Evolutionary conservation across 2,113 vertebrate species (phyloP).

Genomic region (Oreochromis niloticus): DNA sequence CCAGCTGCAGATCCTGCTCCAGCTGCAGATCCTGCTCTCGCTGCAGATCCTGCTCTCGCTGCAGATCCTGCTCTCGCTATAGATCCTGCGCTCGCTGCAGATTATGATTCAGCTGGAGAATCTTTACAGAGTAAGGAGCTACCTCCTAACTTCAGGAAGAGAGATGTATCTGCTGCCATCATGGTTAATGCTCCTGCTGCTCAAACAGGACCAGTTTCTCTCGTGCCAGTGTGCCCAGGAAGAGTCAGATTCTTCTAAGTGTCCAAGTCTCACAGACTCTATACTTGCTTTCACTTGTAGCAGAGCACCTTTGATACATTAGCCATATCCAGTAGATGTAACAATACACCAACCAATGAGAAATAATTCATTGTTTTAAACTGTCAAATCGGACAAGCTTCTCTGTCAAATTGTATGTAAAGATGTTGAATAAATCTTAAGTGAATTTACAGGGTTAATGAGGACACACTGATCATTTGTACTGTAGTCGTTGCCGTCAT

Average conservation of each 20-base stretch:
- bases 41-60: neutral
- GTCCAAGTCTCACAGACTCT: neutral
- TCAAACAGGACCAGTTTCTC: neutral
- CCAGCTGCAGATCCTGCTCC: neutral
- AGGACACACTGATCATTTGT: neutral
- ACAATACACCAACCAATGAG: neutral
- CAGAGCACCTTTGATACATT: neutral
- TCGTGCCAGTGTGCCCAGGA: conserved; percentile 59
- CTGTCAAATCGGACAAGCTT: neutral
- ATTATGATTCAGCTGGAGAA: neutral
- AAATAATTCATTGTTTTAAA: neutral
- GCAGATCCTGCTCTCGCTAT: fast-evolving
- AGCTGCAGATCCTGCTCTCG: neutral
- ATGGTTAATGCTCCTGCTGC: neutral
- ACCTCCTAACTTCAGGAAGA: neutral
- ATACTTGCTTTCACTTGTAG: neutral
- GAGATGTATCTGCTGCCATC: neutral
- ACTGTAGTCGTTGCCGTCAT: neutral
- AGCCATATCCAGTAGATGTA: neutral
- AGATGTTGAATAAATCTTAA: conserved; percentile 21
- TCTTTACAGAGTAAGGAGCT: fast-evolving
- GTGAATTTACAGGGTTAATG: neutral
- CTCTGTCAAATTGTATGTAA: neutral
- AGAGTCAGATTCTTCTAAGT: conserved; percentile 54
- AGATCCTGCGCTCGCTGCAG: fast-evolving